A percentile compares a stretch with the other conserved stretches of the same genome.
phyloP scores from a whole-genome alignment of 2,888 invertebrate genomes.

The Branchipolynoe longqiensis region DNA sequence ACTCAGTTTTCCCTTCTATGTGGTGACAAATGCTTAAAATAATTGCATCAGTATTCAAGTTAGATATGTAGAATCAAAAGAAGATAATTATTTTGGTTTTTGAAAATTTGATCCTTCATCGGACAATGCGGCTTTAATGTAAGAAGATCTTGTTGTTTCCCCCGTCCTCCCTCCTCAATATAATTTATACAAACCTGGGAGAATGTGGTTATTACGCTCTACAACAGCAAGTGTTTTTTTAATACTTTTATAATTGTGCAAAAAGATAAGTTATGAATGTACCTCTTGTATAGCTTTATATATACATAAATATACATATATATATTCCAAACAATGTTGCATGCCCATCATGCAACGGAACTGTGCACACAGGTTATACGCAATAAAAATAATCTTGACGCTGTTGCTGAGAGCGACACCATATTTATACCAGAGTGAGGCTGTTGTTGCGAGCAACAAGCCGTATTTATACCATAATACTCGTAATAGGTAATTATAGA shows the following conservation, averaged over 20 bases:
- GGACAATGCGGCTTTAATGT: too few relatives aligned
- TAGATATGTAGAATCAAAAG: too few relatives aligned
- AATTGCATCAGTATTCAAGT: too few relatives aligned
- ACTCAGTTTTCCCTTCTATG: too few relatives aligned
- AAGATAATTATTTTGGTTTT: too few relatives aligned
- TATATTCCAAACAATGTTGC: conserved; percentile 41
- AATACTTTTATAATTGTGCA: background rate
- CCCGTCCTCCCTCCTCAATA: too few relatives aligned
- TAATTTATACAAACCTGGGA: conserved; percentile 34
- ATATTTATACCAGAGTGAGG: background rate
- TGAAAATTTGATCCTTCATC: too few relatives aligned
- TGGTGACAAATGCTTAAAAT: too few relatives aligned
- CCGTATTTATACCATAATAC: conserved; percentile 16
- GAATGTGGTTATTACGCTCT: conserved; percentile 15
- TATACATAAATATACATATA: too few relatives aligned
- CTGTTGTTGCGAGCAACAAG: background rate
- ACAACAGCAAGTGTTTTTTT: background rate
- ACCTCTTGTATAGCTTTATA: conserved; percentile 3
- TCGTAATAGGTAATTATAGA: background rate
- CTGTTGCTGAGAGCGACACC: background rate
- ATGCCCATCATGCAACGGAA: conserved; percentile 31
- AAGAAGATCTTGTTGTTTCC: too few relatives aligned
- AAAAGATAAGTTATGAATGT: background rate
- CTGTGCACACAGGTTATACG: conserved; percentile 49
- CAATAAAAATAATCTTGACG: background rate